phyloP scores from a whole-genome alignment of 2,888 invertebrate genomes.

The Orchesellides sinensis region DNA sequence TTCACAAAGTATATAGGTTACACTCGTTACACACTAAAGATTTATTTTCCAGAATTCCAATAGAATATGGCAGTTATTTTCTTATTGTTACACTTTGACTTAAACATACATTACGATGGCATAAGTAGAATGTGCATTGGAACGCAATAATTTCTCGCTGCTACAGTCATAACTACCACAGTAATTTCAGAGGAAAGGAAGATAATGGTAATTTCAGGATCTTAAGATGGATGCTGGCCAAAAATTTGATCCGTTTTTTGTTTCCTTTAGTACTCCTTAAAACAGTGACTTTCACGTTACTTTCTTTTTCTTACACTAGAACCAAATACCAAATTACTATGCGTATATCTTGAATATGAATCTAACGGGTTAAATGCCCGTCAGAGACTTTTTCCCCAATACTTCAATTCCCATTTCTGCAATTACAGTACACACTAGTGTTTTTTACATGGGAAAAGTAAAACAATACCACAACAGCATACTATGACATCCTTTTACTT shows the following conservation, averaged over 20 bases:
- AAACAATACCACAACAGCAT: neutral
- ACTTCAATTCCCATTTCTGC: constrained; percentile 28
- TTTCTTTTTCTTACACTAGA: neutral
- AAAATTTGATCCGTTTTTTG: neutral
- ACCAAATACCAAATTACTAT: neutral
- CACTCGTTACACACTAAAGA: too few relatives aligned
- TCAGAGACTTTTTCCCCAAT: neutral
- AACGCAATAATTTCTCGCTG: neutral
- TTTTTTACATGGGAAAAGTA: neutral
- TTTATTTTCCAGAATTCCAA: too few relatives aligned
- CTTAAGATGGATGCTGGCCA: constrained; percentile 16
- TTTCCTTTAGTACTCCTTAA: neutral
- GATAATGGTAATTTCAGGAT: constrained; percentile 4
- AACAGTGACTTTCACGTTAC: neutral
- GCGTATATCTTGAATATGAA: neutral
- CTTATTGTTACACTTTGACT: neutral
- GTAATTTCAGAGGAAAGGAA: constrained; percentile 3
- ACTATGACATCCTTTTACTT: too few relatives aligned
- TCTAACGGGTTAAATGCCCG: constrained; percentile 9
- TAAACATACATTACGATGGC: too few relatives aligned
- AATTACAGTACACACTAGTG: constrained; percentile 21
- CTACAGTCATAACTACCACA: neutral
- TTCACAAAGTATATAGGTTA: too few relatives aligned
- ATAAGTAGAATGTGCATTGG: too few relatives aligned
- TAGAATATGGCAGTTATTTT: too few relatives aligned